Percentiles rank a stretch among this genome's conserved stretches.
phyloP scores from a whole-genome alignment of 2,113 vertebrate genomes.

The Apistogramma diplotaenia region DNA sequence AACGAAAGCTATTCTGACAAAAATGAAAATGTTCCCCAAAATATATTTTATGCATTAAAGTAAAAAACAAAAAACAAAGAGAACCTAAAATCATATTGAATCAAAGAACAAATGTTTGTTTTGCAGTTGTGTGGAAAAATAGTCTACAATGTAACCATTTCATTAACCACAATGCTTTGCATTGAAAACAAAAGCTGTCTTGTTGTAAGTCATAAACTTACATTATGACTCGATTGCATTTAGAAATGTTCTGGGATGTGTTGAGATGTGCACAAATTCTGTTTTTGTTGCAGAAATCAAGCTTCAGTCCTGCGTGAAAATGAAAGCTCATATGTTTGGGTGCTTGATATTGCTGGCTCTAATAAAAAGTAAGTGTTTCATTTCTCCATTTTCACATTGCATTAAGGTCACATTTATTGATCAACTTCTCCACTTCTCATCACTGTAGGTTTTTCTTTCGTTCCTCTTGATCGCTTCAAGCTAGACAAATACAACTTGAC shows the following conservation, averaged over 20 bases:
- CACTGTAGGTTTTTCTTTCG: neutral
- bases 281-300: neutral
- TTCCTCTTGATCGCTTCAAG: neutral
- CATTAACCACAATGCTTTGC: neutral
- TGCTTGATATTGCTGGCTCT: constrained; percentile 20
- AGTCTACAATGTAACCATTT: neutral
- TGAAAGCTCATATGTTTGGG: neutral
- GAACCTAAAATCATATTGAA: neutral
- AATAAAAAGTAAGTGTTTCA: constrained; percentile 17
- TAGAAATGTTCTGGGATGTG: neutral
- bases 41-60: neutral
- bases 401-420: neutral
- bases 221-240: neutral
- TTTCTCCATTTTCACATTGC: neutral
- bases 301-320: neutral
- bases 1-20: neutral
- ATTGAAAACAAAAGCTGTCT: neutral
- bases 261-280: neutral
- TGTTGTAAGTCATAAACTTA: neutral
- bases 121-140: neutral
- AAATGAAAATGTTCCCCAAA: neutral
- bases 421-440: neutral
- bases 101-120: neutral
- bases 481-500: accelerated
- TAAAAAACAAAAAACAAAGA: neutral